A percentile compares a stretch with the other conserved stretches of the same genome.
Conservation (phyloP, 2,797 vertebrate genomes). For the Pagetopsis macropterus region DNA sequence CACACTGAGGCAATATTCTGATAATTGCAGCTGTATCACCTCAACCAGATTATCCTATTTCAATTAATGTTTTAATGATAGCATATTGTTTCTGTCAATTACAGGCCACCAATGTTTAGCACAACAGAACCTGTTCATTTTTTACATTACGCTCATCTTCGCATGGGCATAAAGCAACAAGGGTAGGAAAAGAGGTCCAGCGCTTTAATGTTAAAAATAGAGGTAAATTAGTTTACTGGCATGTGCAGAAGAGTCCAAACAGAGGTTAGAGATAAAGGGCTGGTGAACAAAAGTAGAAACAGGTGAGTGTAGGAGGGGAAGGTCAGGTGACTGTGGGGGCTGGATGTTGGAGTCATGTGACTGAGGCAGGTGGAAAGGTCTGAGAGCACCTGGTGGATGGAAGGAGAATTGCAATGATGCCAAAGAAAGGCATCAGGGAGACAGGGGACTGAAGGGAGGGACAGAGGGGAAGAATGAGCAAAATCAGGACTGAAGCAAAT, state of each 20-base stretch:
- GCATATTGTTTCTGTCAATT: constrained; percentile 17
- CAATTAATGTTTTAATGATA: constrained; percentile 4
- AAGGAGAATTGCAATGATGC: not conserved
- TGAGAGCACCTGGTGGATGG: not conserved
- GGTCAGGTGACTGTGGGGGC: not conserved
- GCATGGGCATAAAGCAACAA: no score
- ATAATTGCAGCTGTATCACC: constrained; percentile 10
- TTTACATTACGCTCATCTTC: no score
- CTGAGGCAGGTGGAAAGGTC: not conserved
- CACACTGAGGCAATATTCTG: constrained; percentile 13
- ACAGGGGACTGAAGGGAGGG: no score
- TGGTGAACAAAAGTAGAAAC: no score
- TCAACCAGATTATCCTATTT: constrained; percentile 16
- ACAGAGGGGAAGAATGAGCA: no score
- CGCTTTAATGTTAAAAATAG: no score
- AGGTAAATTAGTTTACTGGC: no score
- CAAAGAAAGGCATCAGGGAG: no score
- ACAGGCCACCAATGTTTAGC: not conserved
- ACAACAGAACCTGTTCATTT: not conserved
- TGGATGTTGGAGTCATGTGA: not conserved
- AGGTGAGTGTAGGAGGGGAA: not conserved
- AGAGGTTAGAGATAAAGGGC: no score
- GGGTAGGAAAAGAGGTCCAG: no score
- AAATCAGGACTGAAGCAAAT: no score
- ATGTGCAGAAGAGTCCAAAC: no score